Conservation (phyloP, 2,113 vertebrate species). For the Petrocephalus zakoni region DNA sequence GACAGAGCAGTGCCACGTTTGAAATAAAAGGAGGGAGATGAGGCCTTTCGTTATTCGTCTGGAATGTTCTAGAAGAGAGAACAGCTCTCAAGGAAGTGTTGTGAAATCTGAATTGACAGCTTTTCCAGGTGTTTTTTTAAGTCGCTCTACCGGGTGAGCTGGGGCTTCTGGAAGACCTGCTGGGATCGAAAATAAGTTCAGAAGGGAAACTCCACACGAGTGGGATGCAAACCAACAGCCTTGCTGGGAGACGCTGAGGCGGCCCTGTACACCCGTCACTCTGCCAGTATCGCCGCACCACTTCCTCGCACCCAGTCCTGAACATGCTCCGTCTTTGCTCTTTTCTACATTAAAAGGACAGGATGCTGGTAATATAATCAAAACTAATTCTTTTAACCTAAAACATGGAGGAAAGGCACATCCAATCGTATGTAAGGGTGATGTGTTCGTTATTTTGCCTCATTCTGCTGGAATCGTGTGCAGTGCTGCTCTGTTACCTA, state of each 20-base stretch:
- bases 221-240: neutral
- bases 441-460: neutral
- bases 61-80: neutral
- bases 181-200: neutral
- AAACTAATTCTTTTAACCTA: neutral
- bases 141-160: neutral
- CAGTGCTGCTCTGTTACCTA: neutral
- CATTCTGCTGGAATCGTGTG: neutral
- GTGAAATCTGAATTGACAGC: slow-evolving; percentile 56
- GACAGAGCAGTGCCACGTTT: neutral
- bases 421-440: neutral
- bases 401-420: neutral
- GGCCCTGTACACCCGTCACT: neutral
- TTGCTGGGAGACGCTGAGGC: neutral
- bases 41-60: neutral
- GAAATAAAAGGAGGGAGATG: neutral
- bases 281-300: neutral
- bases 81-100: neutral
- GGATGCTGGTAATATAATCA: neutral
- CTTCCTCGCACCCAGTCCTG: neutral
- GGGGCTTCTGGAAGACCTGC: neutral
- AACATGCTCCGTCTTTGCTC: neutral
- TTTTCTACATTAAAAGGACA: neutral
- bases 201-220: neutral
- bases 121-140: slow-evolving; percentile 47